These are phyloP conservation scores for Actenoides hombroni DNA, from an alignment of 2,113 vertebrate genomes.

Conservation along the genomic window DNA sequence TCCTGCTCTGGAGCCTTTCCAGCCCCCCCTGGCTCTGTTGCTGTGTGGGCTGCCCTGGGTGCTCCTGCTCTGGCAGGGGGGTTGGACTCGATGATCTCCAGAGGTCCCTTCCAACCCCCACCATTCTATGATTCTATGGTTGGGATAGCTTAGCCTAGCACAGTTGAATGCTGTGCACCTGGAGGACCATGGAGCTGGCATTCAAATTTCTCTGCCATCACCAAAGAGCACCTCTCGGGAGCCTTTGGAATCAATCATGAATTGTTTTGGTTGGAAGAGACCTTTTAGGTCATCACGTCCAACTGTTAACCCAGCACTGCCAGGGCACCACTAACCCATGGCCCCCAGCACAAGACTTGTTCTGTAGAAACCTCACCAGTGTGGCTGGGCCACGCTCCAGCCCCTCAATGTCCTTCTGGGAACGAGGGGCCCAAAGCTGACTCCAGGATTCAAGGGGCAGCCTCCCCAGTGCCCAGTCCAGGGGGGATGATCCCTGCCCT, in stretches of 20 bases:
- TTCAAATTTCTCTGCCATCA: not conserved
- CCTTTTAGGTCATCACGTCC: not conserved
- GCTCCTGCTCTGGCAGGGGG: too few relatives aligned
- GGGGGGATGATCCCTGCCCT: too few relatives aligned
- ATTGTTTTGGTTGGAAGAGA: too few relatives aligned
- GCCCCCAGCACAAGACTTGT: not conserved
- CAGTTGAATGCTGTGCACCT: rapidly evolving
- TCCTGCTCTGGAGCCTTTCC: too few relatives aligned
- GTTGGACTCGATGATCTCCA: too few relatives aligned
- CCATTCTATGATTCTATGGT: too few relatives aligned
- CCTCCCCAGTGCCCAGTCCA: too few relatives aligned
- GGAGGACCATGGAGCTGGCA: rapidly evolving
- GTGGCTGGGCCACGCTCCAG: not conserved
- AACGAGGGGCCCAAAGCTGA: not conserved
- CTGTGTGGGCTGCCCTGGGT: too few relatives aligned
- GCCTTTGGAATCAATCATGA: not conserved
- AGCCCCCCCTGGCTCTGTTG: too few relatives aligned
- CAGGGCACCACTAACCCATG: not conserved
- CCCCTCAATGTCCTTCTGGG: not conserved
- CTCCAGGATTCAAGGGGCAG: too few relatives aligned
- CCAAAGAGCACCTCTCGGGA: not conserved
- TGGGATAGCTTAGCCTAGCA: not conserved
- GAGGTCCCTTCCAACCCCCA: too few relatives aligned
- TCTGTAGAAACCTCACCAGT: not conserved
- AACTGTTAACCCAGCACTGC: not conserved